Conservation (phyloP, 2,888 invertebrate genomes). For the Argyresthia goedartella region DNA sequence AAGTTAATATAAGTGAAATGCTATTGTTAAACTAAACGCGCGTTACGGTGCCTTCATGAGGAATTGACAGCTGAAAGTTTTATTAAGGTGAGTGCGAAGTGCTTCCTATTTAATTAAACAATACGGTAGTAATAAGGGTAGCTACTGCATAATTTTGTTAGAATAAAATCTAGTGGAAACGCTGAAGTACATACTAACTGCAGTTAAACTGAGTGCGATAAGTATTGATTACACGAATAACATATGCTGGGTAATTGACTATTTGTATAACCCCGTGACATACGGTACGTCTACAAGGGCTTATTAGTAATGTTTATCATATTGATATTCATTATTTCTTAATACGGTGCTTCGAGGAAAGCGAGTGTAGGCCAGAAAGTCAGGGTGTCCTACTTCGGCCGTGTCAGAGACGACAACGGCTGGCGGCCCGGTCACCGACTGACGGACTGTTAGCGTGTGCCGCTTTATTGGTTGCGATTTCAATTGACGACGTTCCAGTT, state of each 20-base stretch:
- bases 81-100: conserved; percentile 32
- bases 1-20: conserved; percentile 62
- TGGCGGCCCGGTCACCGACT: conserved; percentile 42
- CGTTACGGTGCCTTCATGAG: conserved; percentile 50
- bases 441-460: conserved; percentile 46
- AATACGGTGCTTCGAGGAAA: conserved; percentile 21
- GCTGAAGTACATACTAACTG: no score
- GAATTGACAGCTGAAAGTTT: conserved; percentile 35
- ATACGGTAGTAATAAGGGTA: no score
- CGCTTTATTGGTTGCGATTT: conserved; percentile 33
- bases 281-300: no score
- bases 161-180: no score
- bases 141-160: no score
- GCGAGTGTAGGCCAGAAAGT: conserved; percentile 51
- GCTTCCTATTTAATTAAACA: no score
- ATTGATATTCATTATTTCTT: no score
- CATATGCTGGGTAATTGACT: no score
- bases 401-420: conserved; percentile 35
- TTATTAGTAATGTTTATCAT: conserved; percentile 7
- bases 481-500: conserved; percentile 17
- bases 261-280: no score
- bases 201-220: no score
- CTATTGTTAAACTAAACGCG: conserved; percentile 41
- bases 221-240: no score
- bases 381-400: conserved; percentile 55